Conservation (phyloP, 1,140 invertebrate species). For the Drosophila nigromelanica region DNA sequence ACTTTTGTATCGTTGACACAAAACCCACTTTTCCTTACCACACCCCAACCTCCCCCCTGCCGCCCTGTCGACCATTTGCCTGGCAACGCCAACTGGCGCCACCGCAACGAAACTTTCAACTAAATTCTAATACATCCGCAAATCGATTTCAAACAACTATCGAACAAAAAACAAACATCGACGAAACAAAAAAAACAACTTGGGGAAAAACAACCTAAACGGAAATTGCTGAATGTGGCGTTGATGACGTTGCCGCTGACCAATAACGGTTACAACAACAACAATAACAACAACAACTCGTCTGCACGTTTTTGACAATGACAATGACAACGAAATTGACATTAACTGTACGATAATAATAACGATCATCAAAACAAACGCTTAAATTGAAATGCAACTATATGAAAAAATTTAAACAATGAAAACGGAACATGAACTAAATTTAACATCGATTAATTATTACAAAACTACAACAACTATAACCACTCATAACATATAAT, state of each 20-base stretch:
- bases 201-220: conserved; percentile 35
- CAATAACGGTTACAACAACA: conserved; percentile 20
- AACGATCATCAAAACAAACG: conserved; percentile 65
- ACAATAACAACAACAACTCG: conserved; percentile 22
- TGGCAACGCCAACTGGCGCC: conserved; percentile 36
- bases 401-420: conserved; percentile 28
- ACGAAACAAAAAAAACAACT: conserved; percentile 6
- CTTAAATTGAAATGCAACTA: conserved; percentile 8
- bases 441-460: too few species aligned
- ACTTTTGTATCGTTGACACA: conserved; percentile 43
- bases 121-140: conserved; percentile 71
- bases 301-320: not conserved
- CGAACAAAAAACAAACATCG: conserved; percentile 13
- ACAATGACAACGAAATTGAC: conserved; percentile 4
- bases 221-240: conserved; percentile 64
- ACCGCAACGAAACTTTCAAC: conserved; percentile 51
- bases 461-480: too few species aligned
- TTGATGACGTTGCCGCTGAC: conserved; percentile 30
- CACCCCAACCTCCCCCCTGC: not conserved
- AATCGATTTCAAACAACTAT: conserved; percentile 58
- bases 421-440: conserved; percentile 12
- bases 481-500: too few species aligned
- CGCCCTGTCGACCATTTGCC: not conserved
- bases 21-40: not conserved
- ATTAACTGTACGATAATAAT: conserved; percentile 22